Evolutionary conservation across 2,797 vertebrate species (phyloP).

Genomic region (Podargus strigoides): DNA sequence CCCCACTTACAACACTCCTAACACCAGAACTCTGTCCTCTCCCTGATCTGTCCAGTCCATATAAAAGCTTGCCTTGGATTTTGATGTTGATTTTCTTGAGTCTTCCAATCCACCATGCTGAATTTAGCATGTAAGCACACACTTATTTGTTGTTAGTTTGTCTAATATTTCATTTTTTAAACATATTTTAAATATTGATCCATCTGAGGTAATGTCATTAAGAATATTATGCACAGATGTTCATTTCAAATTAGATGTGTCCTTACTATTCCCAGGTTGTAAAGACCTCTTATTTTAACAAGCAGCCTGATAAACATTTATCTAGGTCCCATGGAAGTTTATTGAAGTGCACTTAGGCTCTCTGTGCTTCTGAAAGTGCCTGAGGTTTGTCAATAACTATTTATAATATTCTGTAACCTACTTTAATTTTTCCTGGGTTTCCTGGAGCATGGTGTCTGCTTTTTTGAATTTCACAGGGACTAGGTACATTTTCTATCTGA

Average conservation of each 20-base stretch:
- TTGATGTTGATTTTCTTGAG: background rate
- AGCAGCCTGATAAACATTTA: background rate
- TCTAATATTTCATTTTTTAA: background rate
- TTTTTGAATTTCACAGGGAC: background rate
- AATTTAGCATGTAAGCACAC: background rate
- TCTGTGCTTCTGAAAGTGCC: background rate
- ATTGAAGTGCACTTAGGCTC: background rate
- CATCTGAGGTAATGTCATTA: background rate
- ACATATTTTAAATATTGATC: background rate
- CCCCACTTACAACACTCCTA: background rate
- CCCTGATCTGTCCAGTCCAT: too few relatives aligned
- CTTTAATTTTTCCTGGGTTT: background rate
- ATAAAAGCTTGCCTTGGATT: background rate
- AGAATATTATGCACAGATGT: background rate
- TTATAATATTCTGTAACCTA: background rate
- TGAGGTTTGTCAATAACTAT: background rate
- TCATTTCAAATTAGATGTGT: background rate
- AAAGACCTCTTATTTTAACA: background rate
- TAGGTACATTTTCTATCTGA: background rate
- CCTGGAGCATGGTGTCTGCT: background rate
- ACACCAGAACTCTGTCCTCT: background rate
- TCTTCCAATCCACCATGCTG: background rate
- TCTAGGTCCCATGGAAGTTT: background rate
- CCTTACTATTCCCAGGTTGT: background rate
- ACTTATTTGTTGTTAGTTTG: background rate